These are phyloP conservation scores for Tachysurus fulvidraco DNA, from an alignment of 2,113 vertebrate genomes.

Conservation along the genomic window DNA sequence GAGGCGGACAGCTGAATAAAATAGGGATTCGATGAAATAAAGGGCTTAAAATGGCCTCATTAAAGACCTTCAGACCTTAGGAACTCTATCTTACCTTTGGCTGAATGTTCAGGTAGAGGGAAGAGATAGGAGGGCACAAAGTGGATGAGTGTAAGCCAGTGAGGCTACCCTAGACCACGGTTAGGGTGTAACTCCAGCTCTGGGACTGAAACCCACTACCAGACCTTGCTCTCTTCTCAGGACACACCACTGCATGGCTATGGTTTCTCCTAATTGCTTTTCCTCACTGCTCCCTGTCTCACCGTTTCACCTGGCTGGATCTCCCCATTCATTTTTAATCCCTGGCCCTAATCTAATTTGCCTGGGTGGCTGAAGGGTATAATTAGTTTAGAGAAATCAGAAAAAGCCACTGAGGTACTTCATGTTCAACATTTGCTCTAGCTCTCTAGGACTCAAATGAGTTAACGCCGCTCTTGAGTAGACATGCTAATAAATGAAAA, in stretches of 20 bases:
- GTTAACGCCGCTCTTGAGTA: constrained; percentile 18
- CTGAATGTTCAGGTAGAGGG: constrained; percentile 8
- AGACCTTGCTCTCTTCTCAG: constrained; percentile 27
- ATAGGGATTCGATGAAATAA: constrained; percentile 23
- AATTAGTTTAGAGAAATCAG: constrained; percentile 57
- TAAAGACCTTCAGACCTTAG: constrained; percentile 26
- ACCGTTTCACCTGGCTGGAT: constrained; percentile 64
- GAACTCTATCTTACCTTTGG: constrained; percentile 41
- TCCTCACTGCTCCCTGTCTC: constrained; percentile 58
- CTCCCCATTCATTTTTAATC: constrained; percentile 69
- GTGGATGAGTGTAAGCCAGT: constrained; percentile 40
- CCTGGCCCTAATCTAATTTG: constrained; percentile 55
- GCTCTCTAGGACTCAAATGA: constrained; percentile 10
- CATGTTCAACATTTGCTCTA: constrained; percentile 49
- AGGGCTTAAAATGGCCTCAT: constrained; percentile 1
- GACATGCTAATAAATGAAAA: constrained; percentile 12
- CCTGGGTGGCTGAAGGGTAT: constrained; percentile 49
- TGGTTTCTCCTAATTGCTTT: constrained; percentile 68
- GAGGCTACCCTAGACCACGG: constrained; percentile 23
- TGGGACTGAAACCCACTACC: constrained; percentile 54
- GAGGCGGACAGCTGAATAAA: constrained; percentile 23
- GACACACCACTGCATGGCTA: constrained; percentile 53
- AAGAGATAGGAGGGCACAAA: not conserved
- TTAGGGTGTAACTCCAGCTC: constrained; percentile 48
- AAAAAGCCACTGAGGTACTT: constrained; percentile 52